phyloP scores from a whole-genome alignment of 2,888 invertebrate species.

The Lepidonotus clava region DNA sequence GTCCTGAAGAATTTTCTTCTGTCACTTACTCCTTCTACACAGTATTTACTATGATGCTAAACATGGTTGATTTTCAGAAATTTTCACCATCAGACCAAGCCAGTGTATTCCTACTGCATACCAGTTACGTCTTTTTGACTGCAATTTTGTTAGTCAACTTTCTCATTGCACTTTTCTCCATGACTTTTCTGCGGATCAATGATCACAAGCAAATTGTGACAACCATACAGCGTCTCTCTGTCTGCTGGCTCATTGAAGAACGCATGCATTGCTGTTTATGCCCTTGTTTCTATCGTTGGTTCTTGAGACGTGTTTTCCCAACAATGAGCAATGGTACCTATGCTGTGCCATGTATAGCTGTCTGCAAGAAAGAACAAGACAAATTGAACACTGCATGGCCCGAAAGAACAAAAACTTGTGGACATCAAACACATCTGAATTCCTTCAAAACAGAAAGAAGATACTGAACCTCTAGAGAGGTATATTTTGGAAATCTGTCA shows the following conservation, averaged over 20 bases:
- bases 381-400: too few relatives aligned
- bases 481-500: too few relatives aligned
- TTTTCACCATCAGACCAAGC: neutral
- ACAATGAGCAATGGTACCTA: neutral
- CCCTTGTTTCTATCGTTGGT: neutral
- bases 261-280: neutral
- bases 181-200: neutral
- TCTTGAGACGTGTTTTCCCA: neutral
- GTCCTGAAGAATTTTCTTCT: neutral
- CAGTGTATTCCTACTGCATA: neutral
- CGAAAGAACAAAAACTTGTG: too few relatives aligned
- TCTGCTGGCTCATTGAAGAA: neutral
- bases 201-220: neutral
- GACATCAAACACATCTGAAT: too few relatives aligned
- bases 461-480: too few relatives aligned
- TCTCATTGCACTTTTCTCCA: conserved; percentile 6
- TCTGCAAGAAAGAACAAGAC: neutral
- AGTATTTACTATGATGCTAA: conserved; percentile 18
- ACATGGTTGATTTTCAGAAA: neutral
- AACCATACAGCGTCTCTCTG: conserved; percentile 10
- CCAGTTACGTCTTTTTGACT: neutral
- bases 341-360: conserved; percentile 10
- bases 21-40: neutral
- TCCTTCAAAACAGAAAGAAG: too few relatives aligned
- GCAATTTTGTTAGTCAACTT: conserved; percentile 16